Percentiles rank a stretch among this genome's conserved stretches.
Conservation (phyloP, 2,113 vertebrate genomes). For the Pogona vitticeps region DNA sequence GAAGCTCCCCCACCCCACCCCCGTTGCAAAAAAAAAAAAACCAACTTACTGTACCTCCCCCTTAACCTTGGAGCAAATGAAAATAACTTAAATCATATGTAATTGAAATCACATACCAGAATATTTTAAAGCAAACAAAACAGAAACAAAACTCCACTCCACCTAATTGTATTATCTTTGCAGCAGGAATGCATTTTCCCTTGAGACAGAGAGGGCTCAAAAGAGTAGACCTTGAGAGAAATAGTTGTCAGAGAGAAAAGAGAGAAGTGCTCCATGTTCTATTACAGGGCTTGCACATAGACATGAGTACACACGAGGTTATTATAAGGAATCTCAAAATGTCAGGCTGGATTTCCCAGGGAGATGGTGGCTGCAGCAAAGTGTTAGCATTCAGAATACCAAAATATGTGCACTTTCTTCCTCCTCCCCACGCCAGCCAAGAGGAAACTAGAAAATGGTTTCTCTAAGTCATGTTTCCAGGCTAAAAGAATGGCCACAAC, state of each 20-base stretch:
- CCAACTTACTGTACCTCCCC: neutral
- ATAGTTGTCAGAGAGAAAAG: neutral
- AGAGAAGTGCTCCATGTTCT: neutral
- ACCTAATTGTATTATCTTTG: constrained; percentile 13
- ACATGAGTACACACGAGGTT: neutral
- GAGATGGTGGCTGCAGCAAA: neutral
- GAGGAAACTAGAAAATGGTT: neutral
- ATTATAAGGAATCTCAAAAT: neutral
- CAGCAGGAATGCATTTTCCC: neutral
- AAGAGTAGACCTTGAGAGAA: neutral
- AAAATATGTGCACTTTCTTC: too few species aligned
- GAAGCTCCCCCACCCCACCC: neutral
- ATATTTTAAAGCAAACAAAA: neutral
- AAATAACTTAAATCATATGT: neutral
- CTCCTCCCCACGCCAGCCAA: neutral
- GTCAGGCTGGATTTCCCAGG: neutral
- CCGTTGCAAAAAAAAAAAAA: neutral
- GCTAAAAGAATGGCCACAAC: too few species aligned
- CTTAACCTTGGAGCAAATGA: neutral
- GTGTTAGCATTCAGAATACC: neutral
- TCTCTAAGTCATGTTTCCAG: too few species aligned
- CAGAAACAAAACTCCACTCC: constrained; percentile 24
- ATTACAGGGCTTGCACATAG: neutral
- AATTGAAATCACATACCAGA: accelerated
- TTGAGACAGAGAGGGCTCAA: neutral